Percentiles rank a stretch among this genome's conserved stretches.
Conservation (phyloP, 2,113 vertebrate species). For the Coptodon bakossiorum region DNA sequence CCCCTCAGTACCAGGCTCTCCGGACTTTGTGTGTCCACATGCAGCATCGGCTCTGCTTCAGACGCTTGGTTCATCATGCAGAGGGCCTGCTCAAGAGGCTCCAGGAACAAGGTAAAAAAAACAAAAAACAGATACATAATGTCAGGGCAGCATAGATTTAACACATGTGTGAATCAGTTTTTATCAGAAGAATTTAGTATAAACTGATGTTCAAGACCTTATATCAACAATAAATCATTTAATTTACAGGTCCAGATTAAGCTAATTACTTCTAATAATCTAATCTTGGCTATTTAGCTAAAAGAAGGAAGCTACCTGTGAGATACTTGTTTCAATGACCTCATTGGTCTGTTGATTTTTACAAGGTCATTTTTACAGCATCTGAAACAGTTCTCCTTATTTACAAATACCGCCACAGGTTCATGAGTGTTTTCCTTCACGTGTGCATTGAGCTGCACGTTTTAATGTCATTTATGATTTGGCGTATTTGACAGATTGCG, state of each 20-base stretch:
- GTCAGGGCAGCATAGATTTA: background rate
- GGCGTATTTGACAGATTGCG: conserved; percentile 29
- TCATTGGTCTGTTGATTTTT: background rate
- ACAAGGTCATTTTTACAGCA: accelerated
- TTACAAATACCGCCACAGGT: background rate
- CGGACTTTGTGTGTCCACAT: conserved; percentile 62
- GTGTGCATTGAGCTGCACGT: background rate
- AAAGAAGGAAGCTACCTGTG: background rate
- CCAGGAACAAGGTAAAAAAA: conserved; percentile 53
- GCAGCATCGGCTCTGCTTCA: conserved; percentile 58
- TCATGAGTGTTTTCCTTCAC: background rate
- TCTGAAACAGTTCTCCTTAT: background rate
- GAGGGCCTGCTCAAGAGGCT: conserved; percentile 68
- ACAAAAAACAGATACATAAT: accelerated
- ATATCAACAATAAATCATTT: background rate
- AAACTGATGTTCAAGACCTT: background rate
- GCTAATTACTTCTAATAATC: background rate
- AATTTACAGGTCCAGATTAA: background rate
- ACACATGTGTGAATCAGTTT: background rate
- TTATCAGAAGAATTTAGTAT: background rate
- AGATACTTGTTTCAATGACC: background rate
- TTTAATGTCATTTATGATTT: background rate
- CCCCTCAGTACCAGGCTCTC: conserved; percentile 68
- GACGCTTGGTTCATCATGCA: conserved; percentile 57
- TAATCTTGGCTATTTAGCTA: background rate